Base-by-base conservation (phyloP, 92 coral and sea anemone genomes). In the Umimayanthus chanpuru region DNA sequence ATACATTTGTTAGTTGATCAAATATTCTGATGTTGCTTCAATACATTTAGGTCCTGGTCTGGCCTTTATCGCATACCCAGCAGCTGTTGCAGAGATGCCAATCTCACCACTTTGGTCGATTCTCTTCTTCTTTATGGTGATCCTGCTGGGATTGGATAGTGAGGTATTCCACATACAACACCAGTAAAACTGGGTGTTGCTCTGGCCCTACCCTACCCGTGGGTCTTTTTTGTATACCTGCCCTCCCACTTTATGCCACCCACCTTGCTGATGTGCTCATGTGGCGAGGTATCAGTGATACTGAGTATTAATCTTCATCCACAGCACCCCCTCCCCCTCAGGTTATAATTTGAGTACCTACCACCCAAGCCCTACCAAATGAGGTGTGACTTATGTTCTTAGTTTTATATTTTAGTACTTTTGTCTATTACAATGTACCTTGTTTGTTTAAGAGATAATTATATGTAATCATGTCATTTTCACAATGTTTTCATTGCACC, bases 61-160 rank as follows among this genome's bases (percentile, higher is more conserved):
- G 93, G 99, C 99, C 65, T 97, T 97, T 89, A 94, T 97, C 85
- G 99, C 99, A 79, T 97, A 95, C 88, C 98, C 99, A 77, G 99
- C 96, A 79, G 99, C 99, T 20, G 98, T 97, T 72, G 95, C 98
- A 32, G 97, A 97, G 93, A 90, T 97, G 94, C 98, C 98, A 89
- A 83, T 95, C 74, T 93, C 99, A 89, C 99, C 98, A 56, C 93
- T 97, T 90, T 97, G 99, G 99, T 94, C 99, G 72, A 92, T 97
- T 81, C 88, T 97, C 90, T 97, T 97, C 92, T 97, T 97, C 95
- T 95, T 97, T 82, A 97, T 97, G 99, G 93, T 97, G 89, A 95
- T 97, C 88, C 93, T 97, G 86, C 90, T 97, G 90, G 99, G 99
- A 67, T 92, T 97, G 92, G 99, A 97, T 88, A 97, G 99, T 82